Conservation (phyloP, 1,140 invertebrate species). For the Apolygus lucorum region DNA sequence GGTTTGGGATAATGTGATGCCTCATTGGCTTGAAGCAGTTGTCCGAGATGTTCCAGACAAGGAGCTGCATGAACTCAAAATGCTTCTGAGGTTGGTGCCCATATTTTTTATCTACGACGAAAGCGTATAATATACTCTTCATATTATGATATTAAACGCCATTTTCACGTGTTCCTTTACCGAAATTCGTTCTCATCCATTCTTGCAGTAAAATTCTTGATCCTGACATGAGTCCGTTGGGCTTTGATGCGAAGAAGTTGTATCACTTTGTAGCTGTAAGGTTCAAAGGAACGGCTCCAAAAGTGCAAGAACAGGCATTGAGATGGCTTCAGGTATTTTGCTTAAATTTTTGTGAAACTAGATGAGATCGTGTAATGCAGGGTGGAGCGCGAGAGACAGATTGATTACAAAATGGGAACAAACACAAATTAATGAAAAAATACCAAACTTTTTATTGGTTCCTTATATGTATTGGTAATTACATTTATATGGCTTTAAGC, state of each 20-base stretch:
- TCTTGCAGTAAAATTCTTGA: constrained; percentile 83
- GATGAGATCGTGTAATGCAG: neutral
- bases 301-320: constrained; percentile 86
- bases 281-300: constrained; percentile 73
- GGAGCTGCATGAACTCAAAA: constrained; percentile 83
- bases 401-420: too few relatives aligned
- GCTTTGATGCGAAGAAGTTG: constrained; percentile 87
- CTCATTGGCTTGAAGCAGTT: constrained; percentile 96
- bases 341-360: neutral
- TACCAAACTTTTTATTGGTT: too few relatives aligned
- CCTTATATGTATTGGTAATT: too few relatives aligned
- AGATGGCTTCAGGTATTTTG: constrained; percentile 85
- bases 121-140: too few relatives aligned
- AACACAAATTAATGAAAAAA: too few relatives aligned
- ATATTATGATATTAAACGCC: too few relatives aligned
- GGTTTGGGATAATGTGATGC: constrained; percentile 97
- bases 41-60: constrained; percentile 89
- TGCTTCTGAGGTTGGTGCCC: constrained; percentile 57
- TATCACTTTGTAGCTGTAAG: constrained; percentile 87
- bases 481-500: too few relatives aligned
- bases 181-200: neutral
- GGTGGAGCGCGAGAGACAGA: too few relatives aligned
- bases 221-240: constrained; percentile 87
- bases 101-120: too few relatives aligned
- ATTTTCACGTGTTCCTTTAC: too few relatives aligned